phyloP scores from a whole-genome alignment of 2,113 vertebrate species.

The Mobula birostris region DNA sequence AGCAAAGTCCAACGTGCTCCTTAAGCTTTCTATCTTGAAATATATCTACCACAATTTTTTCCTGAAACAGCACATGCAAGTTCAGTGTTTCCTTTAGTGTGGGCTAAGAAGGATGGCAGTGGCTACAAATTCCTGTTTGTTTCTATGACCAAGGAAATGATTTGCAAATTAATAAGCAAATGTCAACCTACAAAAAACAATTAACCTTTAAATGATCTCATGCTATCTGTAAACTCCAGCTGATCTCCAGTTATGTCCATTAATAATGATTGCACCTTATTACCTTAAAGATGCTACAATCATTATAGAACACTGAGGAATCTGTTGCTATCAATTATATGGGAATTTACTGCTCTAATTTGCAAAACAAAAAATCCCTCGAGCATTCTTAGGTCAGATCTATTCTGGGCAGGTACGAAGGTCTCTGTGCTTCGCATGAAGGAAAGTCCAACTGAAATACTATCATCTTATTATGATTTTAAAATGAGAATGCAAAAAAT shows the following conservation, averaged over 20 bases:
- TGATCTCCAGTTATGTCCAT: neutral
- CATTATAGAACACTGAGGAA: neutral
- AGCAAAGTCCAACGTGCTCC: neutral
- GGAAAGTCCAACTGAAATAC: neutral
- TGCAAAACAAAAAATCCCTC: neutral
- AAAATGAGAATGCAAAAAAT: neutral
- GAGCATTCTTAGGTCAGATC: neutral
- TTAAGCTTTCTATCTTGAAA: neutral
- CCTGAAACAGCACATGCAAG: neutral
- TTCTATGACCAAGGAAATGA: neutral
- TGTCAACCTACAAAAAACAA: neutral
- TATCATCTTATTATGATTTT: neutral
- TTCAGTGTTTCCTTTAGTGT: neutral
- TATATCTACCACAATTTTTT: neutral
- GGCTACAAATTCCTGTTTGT: neutral
- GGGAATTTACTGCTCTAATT: neutral
- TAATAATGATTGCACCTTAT: neutral
- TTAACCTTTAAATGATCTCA: neutral
- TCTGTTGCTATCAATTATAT: neutral
- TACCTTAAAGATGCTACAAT: neutral
- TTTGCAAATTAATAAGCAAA: neutral
- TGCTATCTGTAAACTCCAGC: neutral
- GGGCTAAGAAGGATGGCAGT: neutral
- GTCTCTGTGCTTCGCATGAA: neutral
- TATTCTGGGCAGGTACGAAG: neutral